Evolutionary conservation across 1,140 invertebrate species (phyloP), one percentile per base, ranked within the genome.

Genomic region (Drosophila watanabei): DNA sequence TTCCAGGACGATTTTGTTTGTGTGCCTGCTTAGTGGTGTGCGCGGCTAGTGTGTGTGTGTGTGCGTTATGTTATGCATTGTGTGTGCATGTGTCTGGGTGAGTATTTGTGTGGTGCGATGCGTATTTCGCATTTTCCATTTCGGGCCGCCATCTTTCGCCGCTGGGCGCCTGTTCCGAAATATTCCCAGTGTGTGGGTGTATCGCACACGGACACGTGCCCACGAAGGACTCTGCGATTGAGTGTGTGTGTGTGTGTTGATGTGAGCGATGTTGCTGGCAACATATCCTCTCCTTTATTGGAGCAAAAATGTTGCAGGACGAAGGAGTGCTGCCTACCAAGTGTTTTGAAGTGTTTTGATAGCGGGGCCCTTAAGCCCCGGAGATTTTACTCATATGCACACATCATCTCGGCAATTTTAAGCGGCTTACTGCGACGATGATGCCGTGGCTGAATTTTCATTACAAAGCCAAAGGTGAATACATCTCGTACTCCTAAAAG

Each of bases 401-500:
- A 45, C 69, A 80, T 45, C 68, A 59, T 51, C 70, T 58, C 46
- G 64, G 77, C 85, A 87, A 78, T 88, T 88, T 88, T 88, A 88
- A 88, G 84, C 84, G 57, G 84, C 85, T 88, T 88, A 77, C 56
- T 32, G 35, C 60, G 48, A 48, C 59, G 57, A 62, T 64, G 73
- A 81, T 66, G 62, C 49, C 46, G 20, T 49, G 63, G 54, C 62
- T 78, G 71, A 89, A 71, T 88, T 88, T 88, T 88, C 84, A 88
- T 88, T 84, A 89, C 68, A 84, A 87, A 87, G 84, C 71, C 76
- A 82, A 79, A 88, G 84, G 84, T 89, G 78, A 78, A 80, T 78
- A 70, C 59, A 9, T 5, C 54, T 60, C 70, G 24, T 35, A 24
- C 37, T 41, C 51, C 45, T n/a, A 6, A 1, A 39, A 32, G 9